Conservation (phyloP, 2,888 invertebrate genomes). For the Galeruca laticollis region DNA sequence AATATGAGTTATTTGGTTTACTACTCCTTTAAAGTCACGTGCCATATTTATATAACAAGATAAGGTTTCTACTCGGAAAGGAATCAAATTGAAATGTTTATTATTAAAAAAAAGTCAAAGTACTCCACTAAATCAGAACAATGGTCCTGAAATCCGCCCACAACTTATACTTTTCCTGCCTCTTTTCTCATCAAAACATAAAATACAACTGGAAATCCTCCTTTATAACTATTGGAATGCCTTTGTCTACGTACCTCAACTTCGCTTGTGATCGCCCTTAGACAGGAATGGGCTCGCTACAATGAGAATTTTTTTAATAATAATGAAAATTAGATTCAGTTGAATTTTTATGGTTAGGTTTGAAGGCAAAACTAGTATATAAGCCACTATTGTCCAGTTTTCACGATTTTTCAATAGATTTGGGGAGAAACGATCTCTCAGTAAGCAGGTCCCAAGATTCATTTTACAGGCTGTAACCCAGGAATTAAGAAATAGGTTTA, state of each 20-base stretch:
- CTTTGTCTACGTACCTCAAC: conserved; percentile 18
- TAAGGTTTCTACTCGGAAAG: background rate
- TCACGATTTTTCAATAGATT: no score
- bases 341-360: no score
- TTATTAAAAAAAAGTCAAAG: conserved; percentile 6
- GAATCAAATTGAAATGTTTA: background rate
- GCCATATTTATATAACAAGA: background rate
- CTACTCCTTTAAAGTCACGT: no score
- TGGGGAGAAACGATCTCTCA: no score
- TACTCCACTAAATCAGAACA: conserved; percentile 21
- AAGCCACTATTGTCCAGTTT: no score
- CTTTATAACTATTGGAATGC: conserved; percentile 22
- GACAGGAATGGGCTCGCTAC: background rate
- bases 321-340: no score
- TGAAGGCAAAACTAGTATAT: no score
- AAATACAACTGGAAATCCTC: conserved; percentile 28
- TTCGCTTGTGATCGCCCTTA: conserved; percentile 1
- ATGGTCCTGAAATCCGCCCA: conserved; percentile 15
- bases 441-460: no score
- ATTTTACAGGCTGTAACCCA: no score
- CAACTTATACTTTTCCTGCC: conserved; percentile 24
- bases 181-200: conserved; percentile 25
- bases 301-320: background rate
- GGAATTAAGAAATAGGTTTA: no score
- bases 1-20: no score